phyloP scores from a whole-genome alignment of 2,888 invertebrate species.

The Tipula unca region DNA sequence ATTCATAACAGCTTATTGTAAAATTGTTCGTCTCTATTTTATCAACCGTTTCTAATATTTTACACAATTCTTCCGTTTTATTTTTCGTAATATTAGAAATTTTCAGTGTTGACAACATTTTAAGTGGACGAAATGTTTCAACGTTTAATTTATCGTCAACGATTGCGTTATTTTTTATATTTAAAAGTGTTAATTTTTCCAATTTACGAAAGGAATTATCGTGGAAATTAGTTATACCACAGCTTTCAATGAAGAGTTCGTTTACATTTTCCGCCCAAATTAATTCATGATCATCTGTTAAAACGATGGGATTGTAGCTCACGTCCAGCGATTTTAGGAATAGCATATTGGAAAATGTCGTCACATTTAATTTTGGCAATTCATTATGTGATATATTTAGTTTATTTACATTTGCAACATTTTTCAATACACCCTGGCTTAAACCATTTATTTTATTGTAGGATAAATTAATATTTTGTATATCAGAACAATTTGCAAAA shows the following conservation, averaged over 20 bases:
- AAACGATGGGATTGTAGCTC: slow-evolving; percentile 37
- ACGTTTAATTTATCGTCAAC: slow-evolving; percentile 38
- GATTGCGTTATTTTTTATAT: slow-evolving; percentile 38
- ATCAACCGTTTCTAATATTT: slow-evolving; percentile 37
- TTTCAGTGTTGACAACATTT: slow-evolving; percentile 27
- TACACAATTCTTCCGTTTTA: slow-evolving; percentile 32
- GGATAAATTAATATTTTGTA: slow-evolving; percentile 36
- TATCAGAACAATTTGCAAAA: slow-evolving; percentile 33
- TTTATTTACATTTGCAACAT: neutral
- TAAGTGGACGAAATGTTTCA: slow-evolving; percentile 37
- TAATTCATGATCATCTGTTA: slow-evolving; percentile 34
- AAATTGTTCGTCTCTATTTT: slow-evolving; percentile 37
- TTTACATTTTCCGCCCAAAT: slow-evolving; percentile 35
- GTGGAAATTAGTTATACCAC: slow-evolving; percentile 37
- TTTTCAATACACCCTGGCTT: slow-evolving; percentile 32
- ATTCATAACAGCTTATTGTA: slow-evolving; percentile 39
- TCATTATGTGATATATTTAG: slow-evolving; percentile 38
- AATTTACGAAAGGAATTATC: slow-evolving; percentile 37
- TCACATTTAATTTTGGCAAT: slow-evolving; percentile 34
- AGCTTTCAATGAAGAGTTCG: slow-evolving; percentile 37
- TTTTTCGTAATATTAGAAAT: slow-evolving; percentile 30
- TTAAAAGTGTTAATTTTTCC: slow-evolving; percentile 34
- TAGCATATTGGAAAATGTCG: slow-evolving; percentile 35
- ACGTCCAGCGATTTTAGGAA: slow-evolving; percentile 37
- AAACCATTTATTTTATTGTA: slow-evolving; percentile 33